These are phyloP conservation scores for Berghia stephanieae DNA, from an alignment of 1,140 invertebrate species.

Conservation along the genomic window DNA sequence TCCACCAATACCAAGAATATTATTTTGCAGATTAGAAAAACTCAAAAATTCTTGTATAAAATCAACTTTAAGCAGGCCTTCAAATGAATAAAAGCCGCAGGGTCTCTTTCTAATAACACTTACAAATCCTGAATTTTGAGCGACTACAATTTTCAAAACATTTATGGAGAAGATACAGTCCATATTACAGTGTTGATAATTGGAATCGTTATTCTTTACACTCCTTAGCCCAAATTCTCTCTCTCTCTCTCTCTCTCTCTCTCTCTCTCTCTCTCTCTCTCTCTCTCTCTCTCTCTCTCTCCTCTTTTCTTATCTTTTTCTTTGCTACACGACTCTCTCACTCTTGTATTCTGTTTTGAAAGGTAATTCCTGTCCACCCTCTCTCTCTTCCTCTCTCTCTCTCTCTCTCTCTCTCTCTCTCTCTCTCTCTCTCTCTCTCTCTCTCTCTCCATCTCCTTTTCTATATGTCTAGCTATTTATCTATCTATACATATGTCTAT, in stretches of 20 bases:
- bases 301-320: neutral
- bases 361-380: too few relatives aligned
- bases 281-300: slow-evolving; percentile 21
- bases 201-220: neutral
- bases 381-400: slow-evolving; percentile 8
- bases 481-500: neutral
- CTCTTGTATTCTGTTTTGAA: too few relatives aligned
- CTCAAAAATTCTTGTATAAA: too few relatives aligned
- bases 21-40: too few relatives aligned
- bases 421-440: slow-evolving; percentile 10
- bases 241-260: slow-evolving; percentile 14
- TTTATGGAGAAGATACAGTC: too few relatives aligned
- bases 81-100: too few relatives aligned
- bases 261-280: slow-evolving; percentile 9
- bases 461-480: neutral
- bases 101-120: too few relatives aligned
- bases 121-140: too few relatives aligned
- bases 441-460: neutral
- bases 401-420: slow-evolving; percentile 12
- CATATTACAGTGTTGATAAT: too few relatives aligned
- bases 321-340: neutral
- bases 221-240: neutral
- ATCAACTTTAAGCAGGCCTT: too few relatives aligned
- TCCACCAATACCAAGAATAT: too few relatives aligned
- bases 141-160: too few relatives aligned